Percentiles rank a stretch among this genome's conserved stretches.
Evolutionary conservation across 1,140 invertebrate species (phyloP).

Genomic region (Aethina tumida): DNA sequence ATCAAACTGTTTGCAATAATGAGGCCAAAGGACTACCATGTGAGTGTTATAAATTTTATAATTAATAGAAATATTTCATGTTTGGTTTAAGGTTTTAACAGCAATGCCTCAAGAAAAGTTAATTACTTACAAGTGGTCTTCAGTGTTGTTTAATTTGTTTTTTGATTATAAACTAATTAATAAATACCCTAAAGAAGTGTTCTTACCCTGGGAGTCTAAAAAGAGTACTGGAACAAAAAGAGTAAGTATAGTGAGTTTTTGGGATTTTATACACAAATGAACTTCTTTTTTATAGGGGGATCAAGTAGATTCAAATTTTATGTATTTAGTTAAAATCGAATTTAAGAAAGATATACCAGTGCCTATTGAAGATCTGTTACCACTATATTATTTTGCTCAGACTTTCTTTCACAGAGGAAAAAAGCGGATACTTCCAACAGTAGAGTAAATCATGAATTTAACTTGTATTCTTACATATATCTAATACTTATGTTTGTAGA

Average conservation of each 20-base stretch:
- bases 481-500: constrained; percentile 16
- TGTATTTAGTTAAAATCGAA: constrained; percentile 26
- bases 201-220: constrained; percentile 32
- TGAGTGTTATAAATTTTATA: constrained; percentile 14
- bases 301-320: constrained; percentile 14
- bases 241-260: too few species aligned
- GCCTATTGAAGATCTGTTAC: constrained; percentile 14
- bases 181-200: constrained; percentile 26
- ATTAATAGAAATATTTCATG: constrained; percentile 4
- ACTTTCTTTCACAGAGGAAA: constrained; percentile 22
- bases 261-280: constrained; percentile 3
- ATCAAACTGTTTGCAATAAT: constrained; percentile 26
- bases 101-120: constrained; percentile 17
- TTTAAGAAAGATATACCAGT: constrained; percentile 24
- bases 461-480: background rate
- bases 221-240: constrained; percentile 4
- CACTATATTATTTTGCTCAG: constrained; percentile 24
- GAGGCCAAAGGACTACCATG: constrained; percentile 23
- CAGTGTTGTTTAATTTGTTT: constrained; percentile 25
- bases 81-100: constrained; percentile 19
- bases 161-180: constrained; percentile 25
- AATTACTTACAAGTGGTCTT: constrained; percentile 16
- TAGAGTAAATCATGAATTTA: constrained; percentile 14
- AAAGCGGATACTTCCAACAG: constrained; percentile 13
- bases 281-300: constrained; percentile 7